These are phyloP conservation scores for Aphelocoma californica DNA, from an alignment of 2,797 vertebrate species.

Conservation along the genomic window DNA sequence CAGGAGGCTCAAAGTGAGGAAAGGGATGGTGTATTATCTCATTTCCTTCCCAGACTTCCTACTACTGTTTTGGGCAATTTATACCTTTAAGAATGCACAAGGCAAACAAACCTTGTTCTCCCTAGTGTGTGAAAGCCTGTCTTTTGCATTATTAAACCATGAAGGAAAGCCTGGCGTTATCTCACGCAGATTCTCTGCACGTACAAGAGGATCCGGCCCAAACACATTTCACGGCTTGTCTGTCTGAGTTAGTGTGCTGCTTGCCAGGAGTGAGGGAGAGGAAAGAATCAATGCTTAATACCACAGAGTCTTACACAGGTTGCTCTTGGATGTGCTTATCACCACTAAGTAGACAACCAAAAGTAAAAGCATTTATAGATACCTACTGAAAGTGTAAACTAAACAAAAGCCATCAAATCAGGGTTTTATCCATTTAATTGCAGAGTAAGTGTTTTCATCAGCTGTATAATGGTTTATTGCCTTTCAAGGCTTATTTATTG, in stretches of 20 bases:
- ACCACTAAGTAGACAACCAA: slow-evolving; percentile 7
- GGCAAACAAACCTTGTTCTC: slow-evolving; percentile 47
- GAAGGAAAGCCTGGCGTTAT: slow-evolving; percentile 11
- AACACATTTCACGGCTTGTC: slow-evolving; percentile 49
- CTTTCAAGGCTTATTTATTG: slow-evolving; percentile 37
- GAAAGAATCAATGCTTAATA: slow-evolving; percentile 46
- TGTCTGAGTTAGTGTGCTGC: slow-evolving; percentile 32
- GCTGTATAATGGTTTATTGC: background rate
- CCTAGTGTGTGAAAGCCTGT: slow-evolving; percentile 33
- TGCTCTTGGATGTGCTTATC: slow-evolving; percentile 21
- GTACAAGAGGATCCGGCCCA: slow-evolving; percentile 33
- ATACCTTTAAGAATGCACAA: slow-evolving; percentile 62
- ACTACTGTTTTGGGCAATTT: slow-evolving; percentile 62
- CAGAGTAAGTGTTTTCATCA: background rate
- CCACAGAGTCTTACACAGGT: background rate
- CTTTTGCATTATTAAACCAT: slow-evolving; percentile 46
- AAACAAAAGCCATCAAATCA: slow-evolving; percentile 1
- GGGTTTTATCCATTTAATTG: slow-evolving; percentile 39
- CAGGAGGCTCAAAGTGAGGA: slow-evolving; percentile 24
- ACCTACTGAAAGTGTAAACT: background rate
- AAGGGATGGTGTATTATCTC: slow-evolving; percentile 61
- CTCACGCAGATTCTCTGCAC: slow-evolving; percentile 6
- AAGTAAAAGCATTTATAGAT: slow-evolving; percentile 14
- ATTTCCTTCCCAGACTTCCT: slow-evolving; percentile 68
- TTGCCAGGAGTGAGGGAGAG: slow-evolving; percentile 2